A percentile compares a stretch with the other conserved stretches of the same genome.
These are phyloP conservation scores for Conus ventricosus DNA, from an alignment of 1,140 invertebrate genomes.

Conservation along the genomic window DNA sequence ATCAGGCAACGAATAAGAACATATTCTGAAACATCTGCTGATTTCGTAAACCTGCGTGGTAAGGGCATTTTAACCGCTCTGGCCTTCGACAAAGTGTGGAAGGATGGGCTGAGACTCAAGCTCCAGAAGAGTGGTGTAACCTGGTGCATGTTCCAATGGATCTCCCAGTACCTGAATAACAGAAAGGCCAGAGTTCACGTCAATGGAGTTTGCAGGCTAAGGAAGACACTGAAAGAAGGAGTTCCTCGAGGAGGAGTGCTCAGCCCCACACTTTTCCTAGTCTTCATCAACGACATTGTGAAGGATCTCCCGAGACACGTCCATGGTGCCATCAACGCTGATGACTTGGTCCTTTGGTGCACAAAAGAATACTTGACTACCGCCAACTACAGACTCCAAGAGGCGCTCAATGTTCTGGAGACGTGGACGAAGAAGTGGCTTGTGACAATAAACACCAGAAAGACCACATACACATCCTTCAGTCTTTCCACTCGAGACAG, in stretches of 20 bases:
- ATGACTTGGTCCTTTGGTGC: conserved; percentile 44
- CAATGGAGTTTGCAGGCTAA: conserved; percentile 18
- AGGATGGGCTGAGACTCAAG: conserved; percentile 18
- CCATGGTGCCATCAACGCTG: conserved; percentile 27
- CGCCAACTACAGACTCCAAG: conserved; percentile 10
- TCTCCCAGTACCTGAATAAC: conserved; percentile 27
- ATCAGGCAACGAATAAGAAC: too few relatives aligned
- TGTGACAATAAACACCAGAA: background rate
- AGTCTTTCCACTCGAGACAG: background rate
- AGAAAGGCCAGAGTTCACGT: conserved; percentile 38
- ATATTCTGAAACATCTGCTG: too few relatives aligned
- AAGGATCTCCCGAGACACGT: conserved; percentile 27
- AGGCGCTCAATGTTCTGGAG: background rate
- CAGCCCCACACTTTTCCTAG: conserved; percentile 41
- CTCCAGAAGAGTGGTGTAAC: conserved; percentile 15
- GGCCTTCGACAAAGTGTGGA: background rate
- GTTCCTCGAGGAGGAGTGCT: conserved; percentile 47
- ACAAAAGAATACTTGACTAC: conserved; percentile 15
- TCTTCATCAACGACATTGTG: conserved; percentile 47
- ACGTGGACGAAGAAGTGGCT: background rate
- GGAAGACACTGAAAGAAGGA: conserved; percentile 32
- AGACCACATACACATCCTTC: conserved; percentile 8
- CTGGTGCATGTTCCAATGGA: conserved; percentile 29
- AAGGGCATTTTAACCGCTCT: too few relatives aligned
- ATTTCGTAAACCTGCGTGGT: too few relatives aligned